Conservation (phyloP, 2,888 invertebrate species). For the Aspidiotus destructor region DNA sequence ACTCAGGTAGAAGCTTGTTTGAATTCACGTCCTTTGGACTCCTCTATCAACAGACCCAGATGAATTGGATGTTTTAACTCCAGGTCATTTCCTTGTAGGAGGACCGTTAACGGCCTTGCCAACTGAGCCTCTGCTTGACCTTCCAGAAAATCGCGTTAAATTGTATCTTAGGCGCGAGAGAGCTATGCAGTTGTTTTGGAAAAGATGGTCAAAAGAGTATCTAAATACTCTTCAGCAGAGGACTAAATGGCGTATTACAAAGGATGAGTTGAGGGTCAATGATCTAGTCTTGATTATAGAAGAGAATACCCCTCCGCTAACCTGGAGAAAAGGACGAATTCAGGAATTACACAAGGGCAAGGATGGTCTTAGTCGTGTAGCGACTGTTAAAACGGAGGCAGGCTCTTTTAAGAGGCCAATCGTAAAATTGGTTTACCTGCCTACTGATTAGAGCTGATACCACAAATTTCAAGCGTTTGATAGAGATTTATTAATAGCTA, state of each 20-base stretch:
- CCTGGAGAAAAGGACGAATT: slow-evolving; percentile 38
- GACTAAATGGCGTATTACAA: slow-evolving; percentile 37
- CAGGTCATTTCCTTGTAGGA: slow-evolving; percentile 40
- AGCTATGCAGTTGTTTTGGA: slow-evolving; percentile 38
- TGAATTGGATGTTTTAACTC: slow-evolving; percentile 38
- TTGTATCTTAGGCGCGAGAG: slow-evolving; percentile 36
- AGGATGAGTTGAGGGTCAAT: slow-evolving; percentile 34
- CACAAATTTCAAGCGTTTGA: too few relatives aligned
- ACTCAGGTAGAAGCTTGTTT: slow-evolving; percentile 38
- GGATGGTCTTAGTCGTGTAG: slow-evolving; percentile 38
- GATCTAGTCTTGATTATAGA: slow-evolving; percentile 38
- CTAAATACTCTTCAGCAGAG: slow-evolving; percentile 37
- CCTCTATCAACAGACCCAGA: slow-evolving; percentile 36
- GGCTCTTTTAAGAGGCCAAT: slow-evolving; percentile 35
- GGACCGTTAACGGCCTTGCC: slow-evolving; percentile 36
- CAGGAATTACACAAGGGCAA: slow-evolving; percentile 37
- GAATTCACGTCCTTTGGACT: slow-evolving; percentile 39
- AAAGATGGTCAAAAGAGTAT: slow-evolving; percentile 38
- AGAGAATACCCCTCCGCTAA: slow-evolving; percentile 36
- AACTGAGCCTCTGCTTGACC: slow-evolving; percentile 36
- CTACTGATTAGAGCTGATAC: not conserved
- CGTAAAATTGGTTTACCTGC: not conserved
- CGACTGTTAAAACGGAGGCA: slow-evolving; percentile 36
- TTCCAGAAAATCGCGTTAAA: slow-evolving; percentile 36
- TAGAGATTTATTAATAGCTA: too few relatives aligned